Percentiles rank a stretch among this genome's conserved stretches.
phyloP scores from a whole-genome alignment of 2,888 invertebrate genomes.

The Apodemia zela region DNA sequence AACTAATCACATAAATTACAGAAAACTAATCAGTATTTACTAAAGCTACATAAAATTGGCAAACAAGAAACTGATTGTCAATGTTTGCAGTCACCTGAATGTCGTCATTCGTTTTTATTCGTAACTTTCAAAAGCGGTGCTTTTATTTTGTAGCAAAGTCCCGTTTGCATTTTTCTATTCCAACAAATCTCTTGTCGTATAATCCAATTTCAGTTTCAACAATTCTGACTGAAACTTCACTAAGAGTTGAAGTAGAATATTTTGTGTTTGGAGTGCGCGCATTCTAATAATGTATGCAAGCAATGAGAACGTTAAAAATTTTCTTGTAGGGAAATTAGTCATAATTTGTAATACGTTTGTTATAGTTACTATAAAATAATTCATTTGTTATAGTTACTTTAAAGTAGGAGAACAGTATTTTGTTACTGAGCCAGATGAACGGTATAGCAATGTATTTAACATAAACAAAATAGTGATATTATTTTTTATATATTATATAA shows the following conservation, averaged over 20 bases:
- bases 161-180: not conserved
- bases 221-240: not conserved
- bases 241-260: not conserved
- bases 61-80: not conserved
- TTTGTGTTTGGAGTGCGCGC: not conserved
- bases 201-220: slow-evolving; percentile 5
- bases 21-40: not conserved
- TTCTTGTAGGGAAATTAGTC: no score
- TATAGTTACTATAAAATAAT: no score
- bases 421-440: no score
- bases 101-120: not conserved
- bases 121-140: not conserved
- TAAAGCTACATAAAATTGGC: not conserved
- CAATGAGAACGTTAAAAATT: no score
- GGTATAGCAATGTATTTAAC: no score
- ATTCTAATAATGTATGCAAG: not conserved
- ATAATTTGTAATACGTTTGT: no score
- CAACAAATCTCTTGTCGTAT: slow-evolving; percentile 3
- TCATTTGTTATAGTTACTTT: no score
- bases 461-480: no score
- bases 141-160: not conserved
- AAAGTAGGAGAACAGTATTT: no score
- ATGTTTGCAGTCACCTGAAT: not conserved
- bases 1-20: not conserved
- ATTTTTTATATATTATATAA: no score